Percentiles rank a stretch among this genome's conserved stretches.
Evolutionary conservation across 1,140 invertebrate species (phyloP).

Genomic region (Anastrepha obliqua): DNA sequence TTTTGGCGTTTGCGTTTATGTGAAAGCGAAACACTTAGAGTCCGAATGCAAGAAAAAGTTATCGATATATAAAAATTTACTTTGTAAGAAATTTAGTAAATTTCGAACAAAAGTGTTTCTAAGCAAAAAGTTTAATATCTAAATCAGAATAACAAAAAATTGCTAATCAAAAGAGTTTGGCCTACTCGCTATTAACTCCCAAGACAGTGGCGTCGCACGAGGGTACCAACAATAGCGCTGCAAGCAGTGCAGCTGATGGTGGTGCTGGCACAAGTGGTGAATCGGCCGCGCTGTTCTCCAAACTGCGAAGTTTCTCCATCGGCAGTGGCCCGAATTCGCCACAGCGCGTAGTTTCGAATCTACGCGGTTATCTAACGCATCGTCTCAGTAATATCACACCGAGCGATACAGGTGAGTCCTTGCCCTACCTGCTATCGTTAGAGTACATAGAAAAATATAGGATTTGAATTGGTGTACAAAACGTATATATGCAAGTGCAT

Average conservation of each 20-base stretch:
- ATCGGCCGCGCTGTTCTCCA: conserved; percentile 74
- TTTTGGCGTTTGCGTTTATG: background rate
- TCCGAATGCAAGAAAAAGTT: conserved; percentile 41
- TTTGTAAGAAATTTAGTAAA: conserved; percentile 5
- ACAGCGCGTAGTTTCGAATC: conserved; percentile 77
- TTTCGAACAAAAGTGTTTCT: background rate
- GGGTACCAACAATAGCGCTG: conserved; percentile 65
- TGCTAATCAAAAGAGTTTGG: background rate
- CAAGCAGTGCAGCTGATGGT: conserved; percentile 61
- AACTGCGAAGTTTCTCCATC: conserved; percentile 74
- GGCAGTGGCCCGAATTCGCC: conserved; percentile 76
- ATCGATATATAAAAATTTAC: background rate
- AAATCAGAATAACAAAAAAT: background rate
- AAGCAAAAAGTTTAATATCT: background rate
- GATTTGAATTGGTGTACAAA: background rate
- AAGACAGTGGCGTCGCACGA: conserved; percentile 73
- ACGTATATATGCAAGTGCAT: too few species aligned
- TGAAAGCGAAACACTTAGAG: background rate
- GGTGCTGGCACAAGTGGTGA: conserved; percentile 63
- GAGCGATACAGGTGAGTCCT: conserved; percentile 77
- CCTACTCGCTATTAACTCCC: conserved; percentile 20
- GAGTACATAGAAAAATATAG: background rate
- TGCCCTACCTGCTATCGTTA: background rate
- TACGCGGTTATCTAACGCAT: conserved; percentile 77
- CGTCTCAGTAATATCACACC: conserved; percentile 76